These are phyloP conservation scores for Leucopsar rothschildi DNA, from an alignment of 2,113 vertebrate genomes.

Conservation along the genomic window DNA sequence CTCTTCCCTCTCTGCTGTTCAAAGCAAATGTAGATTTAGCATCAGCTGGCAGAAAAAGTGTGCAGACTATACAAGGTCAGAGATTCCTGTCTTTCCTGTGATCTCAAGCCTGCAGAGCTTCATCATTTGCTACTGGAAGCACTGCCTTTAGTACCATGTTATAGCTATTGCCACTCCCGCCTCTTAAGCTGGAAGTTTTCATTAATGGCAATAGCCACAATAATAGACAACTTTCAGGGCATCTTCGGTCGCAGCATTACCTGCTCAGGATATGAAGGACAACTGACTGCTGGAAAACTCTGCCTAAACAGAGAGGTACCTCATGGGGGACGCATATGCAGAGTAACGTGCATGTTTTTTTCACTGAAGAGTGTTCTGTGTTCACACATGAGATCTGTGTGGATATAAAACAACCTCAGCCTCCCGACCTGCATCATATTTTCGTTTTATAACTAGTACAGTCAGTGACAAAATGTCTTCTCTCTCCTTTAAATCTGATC, in stretches of 20 bases:
- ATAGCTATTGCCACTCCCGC: not conserved
- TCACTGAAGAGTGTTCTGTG: not conserved
- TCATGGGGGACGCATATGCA: not conserved
- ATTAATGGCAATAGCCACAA: not conserved
- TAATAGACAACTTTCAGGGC: not conserved
- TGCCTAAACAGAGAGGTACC: not conserved
- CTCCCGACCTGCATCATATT: not conserved
- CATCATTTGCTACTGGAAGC: not conserved
- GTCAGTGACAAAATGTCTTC: not conserved
- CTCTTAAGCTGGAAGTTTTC: not conserved
- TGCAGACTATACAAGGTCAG: not conserved
- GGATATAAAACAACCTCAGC: not conserved
- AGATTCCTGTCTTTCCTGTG: not conserved
- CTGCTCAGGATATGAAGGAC: not conserved
- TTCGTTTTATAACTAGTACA: not conserved
- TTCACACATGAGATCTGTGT: not conserved
- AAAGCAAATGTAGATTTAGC: not conserved
- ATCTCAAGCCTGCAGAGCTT: not conserved
- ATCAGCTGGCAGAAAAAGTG: not conserved
- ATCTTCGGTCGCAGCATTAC: not conserved
- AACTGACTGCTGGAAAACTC: not conserved
- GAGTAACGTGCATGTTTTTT: not conserved
- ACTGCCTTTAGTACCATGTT: not conserved
- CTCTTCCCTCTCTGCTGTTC: not conserved
- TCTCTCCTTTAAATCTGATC: not conserved